Evolutionary conservation across 2,888 invertebrate genomes (phyloP).

Genomic region (Drosophila quinaria): DNA sequence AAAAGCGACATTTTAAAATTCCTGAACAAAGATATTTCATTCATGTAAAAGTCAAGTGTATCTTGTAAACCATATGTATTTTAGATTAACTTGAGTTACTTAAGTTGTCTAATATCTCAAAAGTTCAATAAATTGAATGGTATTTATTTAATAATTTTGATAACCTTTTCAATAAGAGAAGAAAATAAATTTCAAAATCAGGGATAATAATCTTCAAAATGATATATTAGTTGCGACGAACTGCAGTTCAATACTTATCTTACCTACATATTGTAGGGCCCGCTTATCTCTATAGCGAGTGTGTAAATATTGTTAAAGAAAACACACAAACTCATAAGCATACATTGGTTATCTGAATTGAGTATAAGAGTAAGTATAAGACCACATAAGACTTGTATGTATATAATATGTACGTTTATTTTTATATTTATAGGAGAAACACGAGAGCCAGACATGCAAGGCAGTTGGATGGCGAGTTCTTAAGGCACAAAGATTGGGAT

Average conservation of each 20-base stretch:
- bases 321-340: not conserved
- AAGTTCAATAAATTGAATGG: not conserved
- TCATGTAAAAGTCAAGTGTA: too few species aligned
- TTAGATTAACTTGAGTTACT: not conserved
- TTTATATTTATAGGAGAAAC: slow-evolving; percentile 23
- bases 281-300: slow-evolving; percentile 29
- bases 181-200: not conserved
- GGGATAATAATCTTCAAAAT: not conserved
- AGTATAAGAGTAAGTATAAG: slow-evolving; percentile 17
- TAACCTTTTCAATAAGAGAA: not conserved
- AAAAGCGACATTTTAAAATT: too few species aligned
- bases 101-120: too few species aligned
- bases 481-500: slow-evolving; percentile 70
- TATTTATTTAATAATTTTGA: not conserved
- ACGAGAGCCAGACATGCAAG: slow-evolving; percentile 42
- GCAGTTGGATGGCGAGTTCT: slow-evolving; percentile 52
- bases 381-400: slow-evolving; percentile 22
- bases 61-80: too few species aligned
- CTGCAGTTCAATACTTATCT: slow-evolving; percentile 1
- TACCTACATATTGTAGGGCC: not conserved
- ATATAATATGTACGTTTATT: slow-evolving; percentile 35
- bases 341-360: slow-evolving; percentile 1
- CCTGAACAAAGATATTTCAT: too few species aligned
- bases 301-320: slow-evolving; percentile 25
- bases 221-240: not conserved